Percentiles rank a stretch among this genome's conserved stretches.
Evolutionary conservation across 1,140 invertebrate genomes (phyloP).

Genomic region (Cotesia chilonis): DNA sequence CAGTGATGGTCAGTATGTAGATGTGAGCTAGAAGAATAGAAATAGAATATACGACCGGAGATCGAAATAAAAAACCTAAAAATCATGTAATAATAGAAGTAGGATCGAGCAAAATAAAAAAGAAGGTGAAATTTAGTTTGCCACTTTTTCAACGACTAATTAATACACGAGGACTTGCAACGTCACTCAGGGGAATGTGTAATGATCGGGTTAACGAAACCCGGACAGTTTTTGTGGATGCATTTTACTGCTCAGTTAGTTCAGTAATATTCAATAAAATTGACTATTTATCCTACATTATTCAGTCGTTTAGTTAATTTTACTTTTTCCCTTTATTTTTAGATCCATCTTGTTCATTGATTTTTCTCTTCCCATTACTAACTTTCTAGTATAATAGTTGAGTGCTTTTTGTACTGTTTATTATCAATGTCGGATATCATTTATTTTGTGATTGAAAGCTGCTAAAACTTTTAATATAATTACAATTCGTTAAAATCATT

Average conservation of each 20-base stretch:
- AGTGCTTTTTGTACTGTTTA: too few species aligned
- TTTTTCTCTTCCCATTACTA: not conserved
- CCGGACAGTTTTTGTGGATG: conserved; percentile 8
- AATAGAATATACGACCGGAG: not conserved
- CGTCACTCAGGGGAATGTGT: conserved; percentile 18
- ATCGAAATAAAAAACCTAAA: not conserved
- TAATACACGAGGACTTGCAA: conserved; percentile 25
- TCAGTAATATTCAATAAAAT: conserved; percentile 19
- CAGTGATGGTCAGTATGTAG: not conserved
- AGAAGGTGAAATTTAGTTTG: conserved; percentile 18
- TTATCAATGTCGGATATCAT: too few species aligned
- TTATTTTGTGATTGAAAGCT: too few species aligned
- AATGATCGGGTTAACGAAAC: conserved; percentile 21
- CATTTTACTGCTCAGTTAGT: not conserved
- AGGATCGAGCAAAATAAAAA: not conserved
- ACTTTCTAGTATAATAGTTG: too few species aligned
- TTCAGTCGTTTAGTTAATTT: too few species aligned
- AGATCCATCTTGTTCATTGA: conserved; percentile 4
- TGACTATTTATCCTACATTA: not conserved
- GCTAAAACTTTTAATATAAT: too few species aligned
- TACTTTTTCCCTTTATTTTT: conserved; percentile 1
- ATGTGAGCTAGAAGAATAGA: not conserved
- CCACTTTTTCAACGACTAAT: conserved; percentile 33
- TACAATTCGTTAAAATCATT: too few species aligned
- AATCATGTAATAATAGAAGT: not conserved